These are phyloP conservation scores for Drosophila ananassae DNA, from an alignment of 1,140 invertebrate genomes.

Conservation along the genomic window DNA sequence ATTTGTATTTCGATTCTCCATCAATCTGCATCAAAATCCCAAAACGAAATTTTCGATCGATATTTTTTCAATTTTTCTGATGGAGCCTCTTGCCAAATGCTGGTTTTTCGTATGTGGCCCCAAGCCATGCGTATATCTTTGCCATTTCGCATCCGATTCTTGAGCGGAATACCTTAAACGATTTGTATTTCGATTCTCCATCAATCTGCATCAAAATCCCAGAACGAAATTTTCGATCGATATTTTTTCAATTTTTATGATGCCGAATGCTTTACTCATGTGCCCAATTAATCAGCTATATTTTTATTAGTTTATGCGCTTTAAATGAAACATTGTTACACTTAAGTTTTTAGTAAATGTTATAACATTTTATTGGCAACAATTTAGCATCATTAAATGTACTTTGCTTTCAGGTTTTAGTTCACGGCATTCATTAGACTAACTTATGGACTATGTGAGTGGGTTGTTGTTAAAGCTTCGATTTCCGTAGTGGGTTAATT, in stretches of 20 bases:
- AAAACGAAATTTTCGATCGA: no score
- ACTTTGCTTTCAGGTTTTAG: conserved; percentile 51
- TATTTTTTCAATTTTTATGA: background rate
- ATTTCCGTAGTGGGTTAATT: conserved; percentile 36
- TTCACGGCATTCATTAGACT: conserved; percentile 49
- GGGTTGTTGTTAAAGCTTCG: conserved; percentile 74
- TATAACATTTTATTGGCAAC: conserved; percentile 75
- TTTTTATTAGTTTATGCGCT: background rate
- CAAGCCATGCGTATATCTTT: no score
- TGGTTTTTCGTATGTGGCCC: no score
- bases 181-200: no score
- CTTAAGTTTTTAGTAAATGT: conserved; percentile 64
- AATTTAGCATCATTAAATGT: conserved; percentile 72
- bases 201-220: no score
- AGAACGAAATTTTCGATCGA: background rate
- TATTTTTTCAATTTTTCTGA: no score
- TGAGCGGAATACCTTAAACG: no score
- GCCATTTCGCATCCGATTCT: no score
- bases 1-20: no score
- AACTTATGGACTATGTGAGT: conserved; percentile 73
- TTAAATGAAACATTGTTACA: background rate
- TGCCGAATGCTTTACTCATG: no score
- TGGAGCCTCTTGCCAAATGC: no score
- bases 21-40: no score
- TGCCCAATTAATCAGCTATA: background rate